Evolutionary conservation across 2,797 vertebrate genomes (phyloP).

Genomic region (Cephalopachus bancanus): DNA sequence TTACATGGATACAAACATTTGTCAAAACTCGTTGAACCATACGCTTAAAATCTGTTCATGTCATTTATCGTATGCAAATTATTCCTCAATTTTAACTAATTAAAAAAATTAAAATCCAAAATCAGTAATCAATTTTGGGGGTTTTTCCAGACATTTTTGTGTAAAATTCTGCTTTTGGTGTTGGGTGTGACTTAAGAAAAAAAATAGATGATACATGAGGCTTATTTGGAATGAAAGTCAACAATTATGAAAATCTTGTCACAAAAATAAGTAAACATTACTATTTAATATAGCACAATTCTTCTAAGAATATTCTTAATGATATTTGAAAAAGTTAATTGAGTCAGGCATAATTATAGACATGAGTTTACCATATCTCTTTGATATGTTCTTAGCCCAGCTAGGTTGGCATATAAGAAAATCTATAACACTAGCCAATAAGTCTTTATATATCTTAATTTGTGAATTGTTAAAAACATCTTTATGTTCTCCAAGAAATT

Average conservation of each 20-base stretch:
- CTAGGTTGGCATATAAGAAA: background rate
- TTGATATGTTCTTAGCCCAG: background rate
- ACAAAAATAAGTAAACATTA: background rate
- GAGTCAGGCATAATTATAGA: constrained; percentile 38
- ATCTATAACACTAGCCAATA: background rate
- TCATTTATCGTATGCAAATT: background rate
- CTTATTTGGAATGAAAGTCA: background rate
- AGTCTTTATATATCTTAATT: constrained; percentile 13
- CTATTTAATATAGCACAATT: background rate
- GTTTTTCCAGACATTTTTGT: background rate
- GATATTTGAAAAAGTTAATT: constrained; percentile 32
- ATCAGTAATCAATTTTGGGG: background rate
- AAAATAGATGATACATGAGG: background rate
- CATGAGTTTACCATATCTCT: constrained; percentile 20
- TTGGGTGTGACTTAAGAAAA: background rate
- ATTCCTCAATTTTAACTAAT: constrained; percentile 4
- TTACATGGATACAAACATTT: constrained; percentile 1
- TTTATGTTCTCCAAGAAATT: background rate
- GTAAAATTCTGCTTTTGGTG: background rate
- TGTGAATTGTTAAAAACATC: background rate
- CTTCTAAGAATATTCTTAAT: background rate
- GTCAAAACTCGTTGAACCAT: background rate
- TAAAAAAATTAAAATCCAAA: background rate
- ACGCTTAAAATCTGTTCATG: constrained; percentile 31
- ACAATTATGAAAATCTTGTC: background rate